Percentiles rank a stretch among this genome's conserved stretches.
Evolutionary conservation across 2,797 vertebrate genomes (phyloP).

Genomic region (Carcharodon carcharias): DNA sequence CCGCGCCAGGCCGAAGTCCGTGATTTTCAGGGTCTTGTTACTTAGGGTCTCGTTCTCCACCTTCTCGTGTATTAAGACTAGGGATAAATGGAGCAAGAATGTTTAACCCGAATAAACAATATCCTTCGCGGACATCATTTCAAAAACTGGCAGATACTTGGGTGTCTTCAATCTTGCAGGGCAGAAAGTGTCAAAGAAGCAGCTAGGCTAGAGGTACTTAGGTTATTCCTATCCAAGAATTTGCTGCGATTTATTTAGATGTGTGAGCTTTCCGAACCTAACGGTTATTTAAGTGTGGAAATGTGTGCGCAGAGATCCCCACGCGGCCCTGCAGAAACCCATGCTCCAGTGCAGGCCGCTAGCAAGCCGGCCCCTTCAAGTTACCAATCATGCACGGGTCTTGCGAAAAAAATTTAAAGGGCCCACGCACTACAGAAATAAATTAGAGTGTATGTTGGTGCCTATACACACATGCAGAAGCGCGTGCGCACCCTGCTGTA

Average conservation of each 20-base stretch:
- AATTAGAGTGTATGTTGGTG: background rate
- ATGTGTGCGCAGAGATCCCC: background rate
- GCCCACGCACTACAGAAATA: too few relatives aligned
- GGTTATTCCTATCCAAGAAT: background rate
- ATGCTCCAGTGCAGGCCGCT: background rate
- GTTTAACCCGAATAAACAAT: background rate
- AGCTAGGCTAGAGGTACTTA: conserved; percentile 18
- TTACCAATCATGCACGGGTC: too few relatives aligned
- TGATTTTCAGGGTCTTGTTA: conserved; percentile 96
- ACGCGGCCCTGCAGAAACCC: too few relatives aligned
- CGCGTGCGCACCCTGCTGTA: background rate
- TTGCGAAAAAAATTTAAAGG: too few relatives aligned
- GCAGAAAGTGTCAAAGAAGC: background rate
- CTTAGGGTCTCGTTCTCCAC: conserved; percentile 86
- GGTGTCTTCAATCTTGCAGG: background rate
- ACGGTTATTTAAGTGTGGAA: background rate
- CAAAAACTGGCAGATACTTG: background rate
- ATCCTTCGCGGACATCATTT: background rate
- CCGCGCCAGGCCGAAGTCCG: conserved; percentile 92
- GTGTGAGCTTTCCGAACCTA: background rate
- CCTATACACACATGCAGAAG: background rate
- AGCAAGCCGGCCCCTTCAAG: too few relatives aligned
- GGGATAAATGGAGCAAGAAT: conserved; percentile 38
- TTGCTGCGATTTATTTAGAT: background rate
- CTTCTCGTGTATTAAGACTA: conserved; percentile 86